Evolutionary conservation across 1,140 invertebrate species (phyloP).

Genomic region (Oryzaephilus surinamensis): DNA sequence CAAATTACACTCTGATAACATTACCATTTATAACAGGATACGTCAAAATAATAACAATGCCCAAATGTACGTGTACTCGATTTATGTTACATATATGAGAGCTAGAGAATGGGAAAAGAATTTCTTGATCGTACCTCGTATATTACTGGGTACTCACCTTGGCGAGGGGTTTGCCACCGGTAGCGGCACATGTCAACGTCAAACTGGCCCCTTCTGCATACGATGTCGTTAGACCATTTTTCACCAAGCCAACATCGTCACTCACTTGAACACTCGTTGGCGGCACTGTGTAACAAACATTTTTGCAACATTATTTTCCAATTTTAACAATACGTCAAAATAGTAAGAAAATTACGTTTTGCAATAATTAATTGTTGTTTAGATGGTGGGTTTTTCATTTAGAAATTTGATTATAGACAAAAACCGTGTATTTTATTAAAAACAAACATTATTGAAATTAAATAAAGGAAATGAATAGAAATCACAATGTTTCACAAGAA

Average conservation of each 20-base stretch:
- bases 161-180: conserved; percentile 30
- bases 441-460: neutral
- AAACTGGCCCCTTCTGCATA: conserved; percentile 43
- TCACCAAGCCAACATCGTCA: conserved; percentile 30
- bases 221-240: conserved; percentile 40
- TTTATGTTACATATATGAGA: neutral
- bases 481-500: too few species aligned
- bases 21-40: neutral
- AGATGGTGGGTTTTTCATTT: too few species aligned
- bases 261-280: conserved; percentile 32
- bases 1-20: neutral
- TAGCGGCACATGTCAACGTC: conserved; percentile 40
- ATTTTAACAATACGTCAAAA: too few species aligned
- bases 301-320: neutral
- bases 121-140: too few species aligned
- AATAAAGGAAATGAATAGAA: too few species aligned
- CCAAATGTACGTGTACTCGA: neutral
- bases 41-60: neutral
- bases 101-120: neutral
- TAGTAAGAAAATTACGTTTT: too few species aligned
- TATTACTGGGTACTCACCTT: conserved; percentile 15
- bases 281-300: conserved; percentile 31
- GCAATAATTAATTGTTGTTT: too few species aligned
- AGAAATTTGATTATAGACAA: too few species aligned
- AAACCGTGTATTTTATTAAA: neutral